Base-by-base conservation (phyloP, 2,113 vertebrate genomes). In the Irena cyanogastra region DNA sequence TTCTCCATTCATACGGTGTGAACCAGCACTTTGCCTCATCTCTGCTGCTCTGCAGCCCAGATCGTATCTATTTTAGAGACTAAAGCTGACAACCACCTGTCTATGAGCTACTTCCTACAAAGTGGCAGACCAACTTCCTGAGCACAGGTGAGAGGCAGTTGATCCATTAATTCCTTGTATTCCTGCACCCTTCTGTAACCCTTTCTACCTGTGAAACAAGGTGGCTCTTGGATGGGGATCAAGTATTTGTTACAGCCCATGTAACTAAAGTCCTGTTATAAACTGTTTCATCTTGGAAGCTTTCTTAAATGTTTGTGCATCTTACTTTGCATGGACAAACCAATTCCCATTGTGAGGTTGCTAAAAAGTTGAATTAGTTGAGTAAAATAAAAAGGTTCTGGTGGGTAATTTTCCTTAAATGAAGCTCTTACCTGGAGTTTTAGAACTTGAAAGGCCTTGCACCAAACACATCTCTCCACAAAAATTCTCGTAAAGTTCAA, bases 31-130 rank as follows among this genome's bases (percentile, higher is more conserved):
- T 52, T 20, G 42, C 60, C 42, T 33, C 30, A 33, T 27, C 16
- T 39, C 77, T 49, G 49, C 63, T 79, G 53, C 79, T 90, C 22
- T 78, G 66, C 49, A 77, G 72, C 64, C 63, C 68, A 20, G 16
- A 9, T 2, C 0, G 1, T 6, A n/a, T n/a, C 13, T 20, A 4
- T 60, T 45, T 59, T 11, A 59, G 42, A 53, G n/a, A 50, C 23
- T n/a, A 33, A 75, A 64, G 50, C 24, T 30, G 56, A 70, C 31
- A 45, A 45, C 10, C 68, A 42, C 50, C 39, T 26, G 11, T 27
- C 50, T 18, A 3, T 41, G 37, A 68, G 42, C 57, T 71, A 22
- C n/a, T 63, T 70, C 39, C 54, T 77, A 45, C 47, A 52, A 31
- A n/a, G 42, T 16, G 3, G 11, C 18, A 54, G 35, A 77, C 53